Percentiles rank a stretch among this genome's conserved stretches.
phyloP scores from a whole-genome alignment of 2,113 vertebrate genomes.

The Oreochromis spilurus region DNA sequence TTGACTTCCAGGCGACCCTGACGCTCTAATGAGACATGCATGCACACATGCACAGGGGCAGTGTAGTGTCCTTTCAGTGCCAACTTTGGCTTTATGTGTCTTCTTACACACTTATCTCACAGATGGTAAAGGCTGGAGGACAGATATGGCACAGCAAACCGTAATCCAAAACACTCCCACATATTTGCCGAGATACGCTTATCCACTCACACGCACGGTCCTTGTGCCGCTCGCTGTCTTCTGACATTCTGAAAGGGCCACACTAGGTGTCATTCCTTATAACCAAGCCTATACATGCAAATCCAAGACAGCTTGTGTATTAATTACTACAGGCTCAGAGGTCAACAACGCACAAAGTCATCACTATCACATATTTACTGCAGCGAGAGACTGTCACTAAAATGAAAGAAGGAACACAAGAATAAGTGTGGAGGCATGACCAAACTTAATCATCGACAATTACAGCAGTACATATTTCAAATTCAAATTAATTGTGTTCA shows the following conservation, averaged over 20 bases:
- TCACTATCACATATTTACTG: conserved; percentile 64
- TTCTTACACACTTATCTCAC: not conserved
- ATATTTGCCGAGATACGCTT: not conserved
- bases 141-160: not conserved
- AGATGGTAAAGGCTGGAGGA: not conserved
- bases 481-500: not conserved
- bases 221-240: not conserved
- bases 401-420: not conserved
- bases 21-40: conserved; percentile 39
- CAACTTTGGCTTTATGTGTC: not conserved
- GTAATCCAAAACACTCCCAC: conserved; percentile 3
- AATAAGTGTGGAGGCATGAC: not conserved
- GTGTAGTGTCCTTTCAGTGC: not conserved
- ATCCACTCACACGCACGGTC: not conserved
- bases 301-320: not conserved
- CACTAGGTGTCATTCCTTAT: conserved; percentile 39
- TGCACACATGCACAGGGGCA: not conserved
- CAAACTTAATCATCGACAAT: not conserved
- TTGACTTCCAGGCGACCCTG: conserved; percentile 57
- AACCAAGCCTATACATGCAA: not conserved
- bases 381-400: not conserved
- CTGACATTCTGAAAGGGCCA: conserved; percentile 14
- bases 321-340: not conserved
- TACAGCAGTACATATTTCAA: not conserved
- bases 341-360: conserved; percentile 62